Base-by-base conservation (phyloP, 2,888 invertebrate species). In the Spisula subtruncata region DNA sequence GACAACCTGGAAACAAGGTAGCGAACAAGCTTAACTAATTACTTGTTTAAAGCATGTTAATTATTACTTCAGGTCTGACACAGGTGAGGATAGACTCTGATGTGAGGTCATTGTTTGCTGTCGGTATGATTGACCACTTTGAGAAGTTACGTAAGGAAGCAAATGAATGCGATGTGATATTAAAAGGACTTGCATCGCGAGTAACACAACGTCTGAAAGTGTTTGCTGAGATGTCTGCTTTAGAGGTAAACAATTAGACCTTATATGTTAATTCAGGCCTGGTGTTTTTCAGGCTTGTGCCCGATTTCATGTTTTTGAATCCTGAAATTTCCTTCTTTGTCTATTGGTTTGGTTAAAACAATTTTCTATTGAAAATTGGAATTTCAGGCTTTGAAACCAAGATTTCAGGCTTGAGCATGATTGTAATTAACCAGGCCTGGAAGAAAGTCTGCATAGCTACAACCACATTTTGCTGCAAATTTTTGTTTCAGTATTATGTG, bases 71-170 rank as follows among this genome's bases (percentile, higher is more conserved):
- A 93, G 93, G 92, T 79, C 81, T 94, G 54, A 93, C 93, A 0
- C 93, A 91, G 35, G 92, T 93, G 8, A 90, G 92, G 25, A 93
- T 96, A 8, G 95, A 95, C 89, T 94, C 96, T 5, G 96, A 96
- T 90, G 87, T 95, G 29, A 94, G 95, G 51, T 93, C 92, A 12
- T 92, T 96, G 83, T 96, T 96, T 93, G 96, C 96, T 54, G 92
- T 97, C 41, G 95, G 96, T n/a, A 94, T 94, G 89, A 92, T 97
- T 35, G 96, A 96, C 87, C 95, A 96, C 88, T 96, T 95, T 91
- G 96, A 97, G 92, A 95, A 96, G 87, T 93, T 97, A 85, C 95
- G 95, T 89, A 96, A 96, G 81, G 96, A 96, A 90, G 94, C 96
- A 10, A 92, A 93, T 48, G 96, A 96, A 88, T 93, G 95, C 85